Conservation (phyloP, 1,140 invertebrate genomes). For the Oncopeltus fasciatus region DNA sequence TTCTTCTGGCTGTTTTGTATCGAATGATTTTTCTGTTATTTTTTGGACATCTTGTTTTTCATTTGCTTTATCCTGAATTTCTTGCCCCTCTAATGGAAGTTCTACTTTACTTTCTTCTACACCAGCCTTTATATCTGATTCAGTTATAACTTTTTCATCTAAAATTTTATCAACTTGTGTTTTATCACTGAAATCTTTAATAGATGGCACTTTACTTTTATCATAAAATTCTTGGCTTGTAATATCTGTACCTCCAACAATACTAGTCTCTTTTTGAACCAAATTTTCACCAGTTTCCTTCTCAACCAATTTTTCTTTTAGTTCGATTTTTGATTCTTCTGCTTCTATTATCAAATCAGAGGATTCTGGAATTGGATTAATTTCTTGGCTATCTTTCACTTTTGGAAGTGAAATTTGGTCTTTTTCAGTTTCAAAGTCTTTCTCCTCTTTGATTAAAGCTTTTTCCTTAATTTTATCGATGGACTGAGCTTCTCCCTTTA, state of each 20-base stretch:
- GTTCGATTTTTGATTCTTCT: neutral
- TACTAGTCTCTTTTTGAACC: neutral
- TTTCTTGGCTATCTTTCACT: too few relatives aligned
- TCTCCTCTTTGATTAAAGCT: too few relatives aligned
- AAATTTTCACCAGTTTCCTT: neutral
- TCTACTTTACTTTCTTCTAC: slow-evolving; percentile 18
- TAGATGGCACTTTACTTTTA: too few relatives aligned
- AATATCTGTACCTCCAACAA: slow-evolving; percentile 11
- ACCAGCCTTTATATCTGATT: slow-evolving; percentile 28
- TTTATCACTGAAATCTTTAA: too few relatives aligned
- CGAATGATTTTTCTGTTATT: neutral
- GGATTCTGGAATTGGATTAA: too few relatives aligned
- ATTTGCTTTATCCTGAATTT: neutral
- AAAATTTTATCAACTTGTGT: slow-evolving; percentile 27
- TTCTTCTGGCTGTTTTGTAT: neutral
- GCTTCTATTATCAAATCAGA: too few relatives aligned
- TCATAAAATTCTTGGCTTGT: too few relatives aligned
- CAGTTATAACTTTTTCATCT: too few relatives aligned
- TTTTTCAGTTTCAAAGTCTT: neutral
- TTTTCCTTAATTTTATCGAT: too few relatives aligned
- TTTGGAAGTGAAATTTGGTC: neutral
- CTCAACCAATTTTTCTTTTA: neutral
- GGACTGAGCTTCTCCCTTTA: too few relatives aligned
- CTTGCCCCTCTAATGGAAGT: neutral
- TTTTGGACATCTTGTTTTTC: neutral